Evolutionary conservation across 2,888 invertebrate genomes (phyloP), one percentile per base, ranked within the genome.

Genomic region (Volucella zonaria): DNA sequence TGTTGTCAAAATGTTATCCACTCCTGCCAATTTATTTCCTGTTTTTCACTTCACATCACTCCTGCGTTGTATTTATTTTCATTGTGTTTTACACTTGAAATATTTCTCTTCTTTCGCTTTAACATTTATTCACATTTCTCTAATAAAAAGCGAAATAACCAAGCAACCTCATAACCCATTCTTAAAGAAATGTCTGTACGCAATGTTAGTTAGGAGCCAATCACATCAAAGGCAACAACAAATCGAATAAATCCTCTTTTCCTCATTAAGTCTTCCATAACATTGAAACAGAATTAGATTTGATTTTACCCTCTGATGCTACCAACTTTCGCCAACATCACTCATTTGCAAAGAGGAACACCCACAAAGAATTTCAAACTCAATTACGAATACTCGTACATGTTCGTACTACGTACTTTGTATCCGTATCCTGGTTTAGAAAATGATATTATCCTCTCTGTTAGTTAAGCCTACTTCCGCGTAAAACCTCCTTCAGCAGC

Each of bases 1-100:
- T 92, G 76, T 49, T 78, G 78, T 66, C 45, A 31, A 31, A 31
- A 31, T 23, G 43, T 52, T 14, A 77, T 77, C 77, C 77, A 68
- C 68, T 70, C 3, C 3, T 31, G 23, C n/a, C 10, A 10, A 56
- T 51, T 18, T 45, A 49, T 51, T 61, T 54, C 10, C 14, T 23
- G 10, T 52, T 58, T 71, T 58, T 61, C 47, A 77, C 64, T 66
- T 9, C 49, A 66, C 73, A 59, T 71, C 64, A 68, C 61, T 58
- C 64, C 38, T 70, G 52, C 31, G 31, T 52, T 62, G 62, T 18
- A 47, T 58, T 38, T 66, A 54, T 58, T 66, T 52, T 70, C 2
- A 67, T 52, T 54, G 58, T 40, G 59, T 49, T 8, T 11, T 3
- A 15, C 31, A 47, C 6, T 47, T 38, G 38, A 51, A 56, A 52